phyloP scores from a whole-genome alignment of 1,140 invertebrate species.

The Zaprionus taronus region DNA sequence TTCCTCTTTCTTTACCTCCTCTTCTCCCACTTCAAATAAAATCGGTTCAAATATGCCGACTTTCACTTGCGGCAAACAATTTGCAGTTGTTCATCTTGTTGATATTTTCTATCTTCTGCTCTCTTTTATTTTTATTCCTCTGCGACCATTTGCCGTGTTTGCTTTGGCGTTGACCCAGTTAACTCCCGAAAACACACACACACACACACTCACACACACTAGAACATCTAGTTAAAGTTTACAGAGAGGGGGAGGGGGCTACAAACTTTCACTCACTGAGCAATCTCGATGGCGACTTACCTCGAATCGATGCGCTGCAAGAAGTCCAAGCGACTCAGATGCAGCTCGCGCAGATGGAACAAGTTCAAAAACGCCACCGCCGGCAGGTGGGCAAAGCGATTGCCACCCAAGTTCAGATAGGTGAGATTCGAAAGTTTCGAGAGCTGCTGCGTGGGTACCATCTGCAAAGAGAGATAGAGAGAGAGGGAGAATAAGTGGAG shows the following conservation, averaged over 20 bases:
- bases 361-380: conserved; percentile 92
- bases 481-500: conserved; percentile 5
- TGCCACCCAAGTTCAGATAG: conserved; percentile 90
- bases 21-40: background rate
- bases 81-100: conserved; percentile 31
- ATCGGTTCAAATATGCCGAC: conserved; percentile 2
- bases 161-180: conserved; percentile 49
- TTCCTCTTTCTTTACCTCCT: background rate
- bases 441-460: conserved; percentile 90
- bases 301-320: conserved; percentile 88
- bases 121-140: background rate
- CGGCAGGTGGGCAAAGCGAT: conserved; percentile 89
- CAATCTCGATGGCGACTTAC: conserved; percentile 64
- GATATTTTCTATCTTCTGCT: conserved; percentile 8
- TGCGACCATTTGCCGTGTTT: conserved; percentile 31
- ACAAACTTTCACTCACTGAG: conserved; percentile 34
- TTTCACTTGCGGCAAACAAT: conserved; percentile 34
- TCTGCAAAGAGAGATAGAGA: conserved; percentile 55
- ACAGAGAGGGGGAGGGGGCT: background rate
- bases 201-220: background rate
- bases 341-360: conserved; percentile 90
- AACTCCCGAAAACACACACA: conserved; percentile 6
- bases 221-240: conserved; percentile 19
- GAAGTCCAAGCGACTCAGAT: conserved; percentile 88
- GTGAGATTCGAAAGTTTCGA: conserved; percentile 90